These are phyloP conservation scores for Psix sp. DNA, from an alignment of 1,140 invertebrate species.

Conservation along the genomic window DNA sequence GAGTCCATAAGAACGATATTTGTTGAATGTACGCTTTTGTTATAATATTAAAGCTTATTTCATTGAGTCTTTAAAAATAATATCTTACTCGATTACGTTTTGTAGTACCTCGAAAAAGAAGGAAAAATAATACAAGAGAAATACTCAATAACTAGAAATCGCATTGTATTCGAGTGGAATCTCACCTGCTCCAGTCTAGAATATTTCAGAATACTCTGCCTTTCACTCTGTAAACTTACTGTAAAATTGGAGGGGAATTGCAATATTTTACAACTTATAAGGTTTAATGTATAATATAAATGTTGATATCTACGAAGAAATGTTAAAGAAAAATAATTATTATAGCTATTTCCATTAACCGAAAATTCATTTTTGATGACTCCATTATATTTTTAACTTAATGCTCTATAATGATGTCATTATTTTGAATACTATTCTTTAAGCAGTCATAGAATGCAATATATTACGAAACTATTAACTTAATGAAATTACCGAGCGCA, in stretches of 20 bases:
- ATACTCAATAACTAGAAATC: constrained; percentile 15
- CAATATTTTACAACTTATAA: too few relatives aligned
- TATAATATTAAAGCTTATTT: constrained; percentile 19
- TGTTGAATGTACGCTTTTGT: constrained; percentile 8
- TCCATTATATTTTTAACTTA: too few relatives aligned
- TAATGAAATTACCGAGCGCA: background rate
- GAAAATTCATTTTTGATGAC: too few relatives aligned
- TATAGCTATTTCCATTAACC: too few relatives aligned
- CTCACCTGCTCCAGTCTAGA: constrained; percentile 1
- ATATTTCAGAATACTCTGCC: background rate
- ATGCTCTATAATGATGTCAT: too few relatives aligned
- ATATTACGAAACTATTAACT: too few relatives aligned
- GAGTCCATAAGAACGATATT: constrained; percentile 4
- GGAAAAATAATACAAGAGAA: constrained; percentile 11
- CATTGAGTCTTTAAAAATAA: constrained; percentile 20
- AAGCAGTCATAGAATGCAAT: too few relatives aligned
- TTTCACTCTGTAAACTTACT: too few relatives aligned
- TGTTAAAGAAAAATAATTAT: background rate
- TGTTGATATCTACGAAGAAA: too few relatives aligned
- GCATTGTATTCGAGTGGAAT: constrained; percentile 17
- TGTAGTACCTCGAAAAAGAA: constrained; percentile 5
- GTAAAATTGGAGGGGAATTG: too few relatives aligned
- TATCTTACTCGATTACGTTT: constrained; percentile 23
- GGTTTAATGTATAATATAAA: background rate
- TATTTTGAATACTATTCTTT: too few relatives aligned